These are phyloP conservation scores for Caenorhabditis tropicalis DNA, from an alignment of 1,140 invertebrate genomes.

Conservation along the genomic window DNA sequence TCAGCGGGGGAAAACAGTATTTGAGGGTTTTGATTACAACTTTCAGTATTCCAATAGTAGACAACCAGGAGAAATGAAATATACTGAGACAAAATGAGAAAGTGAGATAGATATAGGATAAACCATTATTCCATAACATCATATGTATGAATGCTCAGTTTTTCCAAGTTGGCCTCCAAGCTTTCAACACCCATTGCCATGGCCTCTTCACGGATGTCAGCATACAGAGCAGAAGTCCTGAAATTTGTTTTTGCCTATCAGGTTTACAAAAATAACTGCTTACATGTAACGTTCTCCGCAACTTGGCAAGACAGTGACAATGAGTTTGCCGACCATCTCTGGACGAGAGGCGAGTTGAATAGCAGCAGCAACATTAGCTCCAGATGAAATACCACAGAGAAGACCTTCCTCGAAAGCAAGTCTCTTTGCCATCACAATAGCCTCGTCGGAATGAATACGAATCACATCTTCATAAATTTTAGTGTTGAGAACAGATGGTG, in stretches of 20 bases:
- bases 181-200: slow-evolving; percentile 59
- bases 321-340: slow-evolving; percentile 66
- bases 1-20: neutral
- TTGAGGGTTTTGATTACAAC: neutral
- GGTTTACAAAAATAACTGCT: slow-evolving; percentile 42
- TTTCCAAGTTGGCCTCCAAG: slow-evolving; percentile 65
- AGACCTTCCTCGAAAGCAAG: slow-evolving; percentile 70
- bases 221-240: slow-evolving; percentile 65
- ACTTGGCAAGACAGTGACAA: slow-evolving; percentile 70
- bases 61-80: neutral
- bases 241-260: no score
- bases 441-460: slow-evolving; percentile 69
- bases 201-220: slow-evolving; percentile 65
- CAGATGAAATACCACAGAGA: slow-evolving; percentile 69
- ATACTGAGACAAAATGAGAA: neutral
- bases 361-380: slow-evolving; percentile 67
- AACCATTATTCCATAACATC: slow-evolving; percentile 48
- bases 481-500: slow-evolving; percentile 63
- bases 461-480: slow-evolving; percentile 65
- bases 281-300: slow-evolving; percentile 70
- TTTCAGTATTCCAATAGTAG: neutral
- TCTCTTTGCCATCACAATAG: slow-evolving; percentile 69
- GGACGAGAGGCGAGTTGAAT: slow-evolving; percentile 61
- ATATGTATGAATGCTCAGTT: slow-evolving; percentile 62
- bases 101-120: neutral